These are phyloP conservation scores for Drosophila hamatofila DNA, from an alignment of 2,888 invertebrate genomes.

Conservation along the genomic window DNA sequence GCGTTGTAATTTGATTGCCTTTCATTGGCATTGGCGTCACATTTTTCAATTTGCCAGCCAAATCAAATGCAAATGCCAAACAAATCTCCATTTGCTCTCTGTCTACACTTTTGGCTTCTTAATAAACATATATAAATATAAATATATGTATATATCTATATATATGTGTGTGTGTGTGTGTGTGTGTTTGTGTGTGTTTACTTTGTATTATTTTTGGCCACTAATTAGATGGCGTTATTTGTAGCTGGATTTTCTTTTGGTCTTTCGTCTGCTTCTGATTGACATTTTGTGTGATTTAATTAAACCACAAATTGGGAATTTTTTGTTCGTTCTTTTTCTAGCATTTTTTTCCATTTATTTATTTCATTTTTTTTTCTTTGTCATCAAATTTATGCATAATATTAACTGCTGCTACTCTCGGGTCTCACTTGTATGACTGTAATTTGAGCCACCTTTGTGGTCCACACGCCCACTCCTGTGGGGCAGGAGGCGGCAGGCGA, in stretches of 20 bases:
- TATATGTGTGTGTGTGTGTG: neutral
- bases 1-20: conserved; percentile 57
- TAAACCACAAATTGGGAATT: conserved; percentile 69
- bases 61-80: conserved; percentile 71
- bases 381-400: conserved; percentile 62
- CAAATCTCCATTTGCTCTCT: conserved; percentile 23
- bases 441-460: no score
- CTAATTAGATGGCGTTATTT: conserved; percentile 70
- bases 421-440: neutral
- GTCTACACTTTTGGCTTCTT: neutral
- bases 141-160: neutral
- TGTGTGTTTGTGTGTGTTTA: neutral
- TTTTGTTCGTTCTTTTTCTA: neutral
- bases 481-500: conserved; percentile 1
- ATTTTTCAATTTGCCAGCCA: conserved; percentile 62
- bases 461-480: no score
- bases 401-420: conserved; percentile 19
- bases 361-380: conserved; percentile 8
- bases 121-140: neutral
- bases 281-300: conserved; percentile 72
- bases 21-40: conserved; percentile 36
- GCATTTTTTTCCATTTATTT: neutral
- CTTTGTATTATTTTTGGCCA: conserved; percentile 46
- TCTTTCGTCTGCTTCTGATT: conserved; percentile 45
- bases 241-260: conserved; percentile 42